Base-by-base conservation (phyloP, 2,797 vertebrate genomes). In the Tapera naevia region DNA sequence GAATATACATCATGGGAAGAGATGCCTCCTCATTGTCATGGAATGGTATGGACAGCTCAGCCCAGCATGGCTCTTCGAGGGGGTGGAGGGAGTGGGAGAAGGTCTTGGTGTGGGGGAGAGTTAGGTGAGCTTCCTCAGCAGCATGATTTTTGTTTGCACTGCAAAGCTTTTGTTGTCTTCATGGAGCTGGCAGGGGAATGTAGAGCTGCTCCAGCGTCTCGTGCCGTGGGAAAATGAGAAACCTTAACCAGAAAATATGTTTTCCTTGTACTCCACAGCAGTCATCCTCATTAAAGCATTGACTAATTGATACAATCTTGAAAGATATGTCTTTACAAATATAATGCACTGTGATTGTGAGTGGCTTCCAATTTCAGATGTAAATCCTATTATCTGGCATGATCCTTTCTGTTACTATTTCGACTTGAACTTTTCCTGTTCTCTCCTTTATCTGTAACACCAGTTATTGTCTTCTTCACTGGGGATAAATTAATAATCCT, bases 11-110 rank as follows among this genome's bases (percentile, higher is more conserved):
- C 98, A 98, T 4, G 98, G 98, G 58, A 99, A 99, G 97, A 99
- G 99, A 92, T 99, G 99, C 83, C 98, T 99, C 87, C 99, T 99
- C 94, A 99, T 99, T 91, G 96, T 99, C 97, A 99, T 99, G 99
- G 99, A 99, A 97, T 99, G 99, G 99, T 99, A 98, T 7, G 98
- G 81, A 32, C 72, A 83, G 43, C 22, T 46, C 32, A 37, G 11
- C 5, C 73, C 71, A 64, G 33, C 69, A 11, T 9, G 82, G 39
- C 45, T 50, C 39, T 27, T 41, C 71, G 28, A 41, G 50, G 25
- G 78, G 35, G 1, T 62, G 39, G 30, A 54, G 73, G 74, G 39
- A 84, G 14, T 10, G 53, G 43, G 69, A 48, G 39, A n/a, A 35
- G 24, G 10, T 66, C 9, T 37, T 83, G 43, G 14, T 13, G 74